Evolutionary conservation across 2,888 invertebrate genomes (phyloP), one percentile per base, ranked within the genome.

Genomic region (Drosophila antonietae): DNA sequence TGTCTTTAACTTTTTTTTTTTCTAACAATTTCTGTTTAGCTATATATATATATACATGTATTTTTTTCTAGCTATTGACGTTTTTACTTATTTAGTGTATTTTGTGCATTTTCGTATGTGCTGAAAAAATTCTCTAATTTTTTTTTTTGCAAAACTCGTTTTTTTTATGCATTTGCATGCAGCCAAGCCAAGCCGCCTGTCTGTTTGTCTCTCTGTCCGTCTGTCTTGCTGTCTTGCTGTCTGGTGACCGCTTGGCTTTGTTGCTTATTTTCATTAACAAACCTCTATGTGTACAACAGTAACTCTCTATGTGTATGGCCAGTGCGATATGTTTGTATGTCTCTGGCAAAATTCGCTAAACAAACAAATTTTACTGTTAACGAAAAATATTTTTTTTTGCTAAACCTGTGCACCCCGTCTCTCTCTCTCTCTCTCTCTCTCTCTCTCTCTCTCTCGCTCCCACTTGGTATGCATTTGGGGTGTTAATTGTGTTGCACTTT

Each of bases 241-340:
- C 73, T 81, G 75, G 33, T 73, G 74, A 81, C 78, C 75, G 81
- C 63, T 79, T 88, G 78, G 77, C 81, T 88, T 85, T 88, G 90
- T 90, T 89, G 84, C 84, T 79, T 74, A 78, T 87, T 90, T 89
- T 88, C 87, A 89, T 90, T 90, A 89, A 89, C 88, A 87, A 83
- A 80, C 83, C 80, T 81, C 69, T 75, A 61, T 81, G 80, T 69
- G 83, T 72, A 80, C 88, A 85, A 85, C 86, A 89, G 85, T 85
- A 68, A 73, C 72, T 78, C 58, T 63, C 73, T 80, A 62, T 83
- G 72, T 81, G 72, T 81, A 58, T 75, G 47, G 37, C 12, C 59
- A 31, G 39, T 10, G 51, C 28, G 61, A 6, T 59, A 6, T 49
- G 33, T 28, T 23, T 59, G 66, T 67, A 43, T 65, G 73, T 67